These are phyloP conservation scores for Hyposoter dolosus DNA, from an alignment of 2,888 invertebrate species.

Conservation along the genomic window DNA sequence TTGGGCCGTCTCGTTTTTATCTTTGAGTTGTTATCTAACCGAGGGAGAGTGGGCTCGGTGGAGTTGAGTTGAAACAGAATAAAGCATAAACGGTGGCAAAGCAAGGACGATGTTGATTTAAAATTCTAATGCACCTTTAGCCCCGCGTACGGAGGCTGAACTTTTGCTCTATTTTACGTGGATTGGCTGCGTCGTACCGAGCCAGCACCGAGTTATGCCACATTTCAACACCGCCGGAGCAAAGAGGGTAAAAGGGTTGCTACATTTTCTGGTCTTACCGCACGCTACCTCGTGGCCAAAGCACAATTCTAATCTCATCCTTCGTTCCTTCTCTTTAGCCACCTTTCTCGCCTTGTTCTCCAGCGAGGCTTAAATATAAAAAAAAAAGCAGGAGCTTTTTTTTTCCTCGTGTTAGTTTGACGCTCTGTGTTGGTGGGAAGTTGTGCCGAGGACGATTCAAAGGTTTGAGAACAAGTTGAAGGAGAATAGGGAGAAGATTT, in stretches of 20 bases:
- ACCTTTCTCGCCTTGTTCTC: conserved; percentile 39
- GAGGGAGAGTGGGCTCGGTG: conserved; percentile 43
- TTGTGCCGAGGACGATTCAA: conserved; percentile 12
- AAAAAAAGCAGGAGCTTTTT: too few species aligned
- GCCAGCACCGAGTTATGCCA: conserved; percentile 19
- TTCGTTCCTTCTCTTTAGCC: conserved; percentile 5
- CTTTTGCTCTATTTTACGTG: conserved; percentile 71
- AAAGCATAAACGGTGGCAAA: conserved; percentile 60
- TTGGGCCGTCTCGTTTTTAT: conserved; percentile 48
- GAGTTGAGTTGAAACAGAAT: conserved; percentile 59
- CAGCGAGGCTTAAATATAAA: conserved; percentile 28
- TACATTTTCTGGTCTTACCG: conserved; percentile 60
- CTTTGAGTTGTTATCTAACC: conserved; percentile 56
- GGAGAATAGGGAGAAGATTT: background rate
- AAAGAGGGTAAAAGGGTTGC: conserved; percentile 71
- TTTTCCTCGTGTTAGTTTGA: conserved; percentile 6
- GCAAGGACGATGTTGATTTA: conserved; percentile 77
- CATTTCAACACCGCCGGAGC: conserved; percentile 64
- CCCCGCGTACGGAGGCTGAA: conserved; percentile 25
- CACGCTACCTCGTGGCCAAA: conserved; percentile 15
- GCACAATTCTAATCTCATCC: conserved; percentile 50
- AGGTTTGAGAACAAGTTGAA: conserved; percentile 1
- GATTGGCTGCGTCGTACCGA: conserved; percentile 53
- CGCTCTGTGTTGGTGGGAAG: background rate
- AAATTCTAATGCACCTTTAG: conserved; percentile 78